Percentiles rank a stretch among this genome's conserved stretches.
Conservation (phyloP, 2,113 vertebrate genomes). For the Periophthalmus modestus region DNA sequence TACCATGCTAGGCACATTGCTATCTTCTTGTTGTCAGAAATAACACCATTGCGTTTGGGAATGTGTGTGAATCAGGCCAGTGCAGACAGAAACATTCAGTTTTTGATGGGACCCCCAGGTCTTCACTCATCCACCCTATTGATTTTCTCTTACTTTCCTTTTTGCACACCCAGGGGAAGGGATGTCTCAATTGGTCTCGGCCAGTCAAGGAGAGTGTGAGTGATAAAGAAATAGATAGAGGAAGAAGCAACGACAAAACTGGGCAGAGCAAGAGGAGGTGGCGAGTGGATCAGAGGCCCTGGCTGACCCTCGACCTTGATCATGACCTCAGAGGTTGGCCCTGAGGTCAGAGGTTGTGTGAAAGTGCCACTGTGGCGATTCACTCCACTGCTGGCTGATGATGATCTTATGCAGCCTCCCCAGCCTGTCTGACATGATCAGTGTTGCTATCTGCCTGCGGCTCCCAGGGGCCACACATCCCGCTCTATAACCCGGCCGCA, state of each 20-base stretch:
- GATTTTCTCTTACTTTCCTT: slow-evolving; percentile 72
- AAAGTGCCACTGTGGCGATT: slow-evolving; percentile 72
- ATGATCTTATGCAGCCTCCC: slow-evolving; percentile 73
- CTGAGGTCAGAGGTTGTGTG: slow-evolving; percentile 78
- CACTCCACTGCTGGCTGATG: slow-evolving; percentile 72
- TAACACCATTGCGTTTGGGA: slow-evolving; percentile 25
- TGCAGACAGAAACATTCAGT: slow-evolving; percentile 54
- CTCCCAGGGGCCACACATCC: slow-evolving; percentile 69
- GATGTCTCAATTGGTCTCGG: slow-evolving; percentile 72
- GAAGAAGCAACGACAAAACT: slow-evolving; percentile 32
- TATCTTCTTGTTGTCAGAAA: slow-evolving; percentile 29
- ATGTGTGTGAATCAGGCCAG: slow-evolving; percentile 58
- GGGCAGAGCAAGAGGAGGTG: slow-evolving; percentile 29
- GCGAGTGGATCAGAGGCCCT: slow-evolving; percentile 62
- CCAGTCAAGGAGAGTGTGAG: slow-evolving; percentile 56
- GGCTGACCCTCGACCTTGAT: slow-evolving; percentile 74
- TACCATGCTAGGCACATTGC: slow-evolving; percentile 18
- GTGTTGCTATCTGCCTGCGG: slow-evolving; percentile 62
- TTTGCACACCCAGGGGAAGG: slow-evolving; percentile 64
- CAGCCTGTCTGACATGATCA: slow-evolving; percentile 71
- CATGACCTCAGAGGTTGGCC: slow-evolving; percentile 68
- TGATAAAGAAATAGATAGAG: slow-evolving; percentile 55
- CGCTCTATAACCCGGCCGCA: slow-evolving; percentile 59
- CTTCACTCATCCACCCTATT: slow-evolving; percentile 73
- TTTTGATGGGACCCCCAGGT: slow-evolving; percentile 69